Evolutionary conservation across 2,888 invertebrate genomes (phyloP).

Genomic region (Lithophane leautieri): DNA sequence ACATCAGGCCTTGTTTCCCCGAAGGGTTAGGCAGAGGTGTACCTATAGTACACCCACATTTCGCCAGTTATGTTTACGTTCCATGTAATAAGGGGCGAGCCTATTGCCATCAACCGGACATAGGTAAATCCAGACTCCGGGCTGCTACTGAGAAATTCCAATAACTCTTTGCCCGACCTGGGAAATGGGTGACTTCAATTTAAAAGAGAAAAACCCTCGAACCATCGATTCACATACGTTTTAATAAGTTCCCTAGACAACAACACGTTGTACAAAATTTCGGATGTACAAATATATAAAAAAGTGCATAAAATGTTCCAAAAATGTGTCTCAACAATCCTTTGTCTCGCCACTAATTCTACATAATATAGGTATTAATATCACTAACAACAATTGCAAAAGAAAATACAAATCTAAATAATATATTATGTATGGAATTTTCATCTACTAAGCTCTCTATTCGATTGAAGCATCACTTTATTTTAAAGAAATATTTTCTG

Average conservation of each 20-base stretch:
- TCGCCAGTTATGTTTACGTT: no score
- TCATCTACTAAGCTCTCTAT: conserved; percentile 73
- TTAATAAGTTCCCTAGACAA: conserved; percentile 75
- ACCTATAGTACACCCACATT: no score
- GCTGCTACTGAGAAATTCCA: no score
- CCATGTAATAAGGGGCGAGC: no score
- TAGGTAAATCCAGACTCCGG: no score
- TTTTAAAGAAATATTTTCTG: conserved; percentile 65
- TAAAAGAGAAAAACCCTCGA: conserved; percentile 4
- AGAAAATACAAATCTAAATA: conserved; percentile 55
- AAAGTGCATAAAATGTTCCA: conserved; percentile 89
- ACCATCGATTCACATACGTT: conserved; percentile 62
- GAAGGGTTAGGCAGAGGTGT: no score
- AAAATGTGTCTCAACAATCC: conserved; percentile 85
- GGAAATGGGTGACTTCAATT: background rate
- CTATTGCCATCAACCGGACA: no score
- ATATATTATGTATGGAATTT: conserved; percentile 58
- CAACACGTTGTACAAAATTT: conserved; percentile 84
- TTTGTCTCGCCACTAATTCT: conserved; percentile 74
- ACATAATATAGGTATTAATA: conserved; percentile 66
- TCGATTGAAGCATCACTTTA: conserved; percentile 64
- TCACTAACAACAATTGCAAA: conserved; percentile 68
- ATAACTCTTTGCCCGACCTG: no score
- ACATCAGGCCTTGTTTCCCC: no score
- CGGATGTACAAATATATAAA: conserved; percentile 89